Percentiles rank a stretch among this genome's conserved stretches.
These are phyloP conservation scores for Drosophila baimaii DNA, from an alignment of 1,140 invertebrate genomes.

Conservation along the genomic window DNA sequence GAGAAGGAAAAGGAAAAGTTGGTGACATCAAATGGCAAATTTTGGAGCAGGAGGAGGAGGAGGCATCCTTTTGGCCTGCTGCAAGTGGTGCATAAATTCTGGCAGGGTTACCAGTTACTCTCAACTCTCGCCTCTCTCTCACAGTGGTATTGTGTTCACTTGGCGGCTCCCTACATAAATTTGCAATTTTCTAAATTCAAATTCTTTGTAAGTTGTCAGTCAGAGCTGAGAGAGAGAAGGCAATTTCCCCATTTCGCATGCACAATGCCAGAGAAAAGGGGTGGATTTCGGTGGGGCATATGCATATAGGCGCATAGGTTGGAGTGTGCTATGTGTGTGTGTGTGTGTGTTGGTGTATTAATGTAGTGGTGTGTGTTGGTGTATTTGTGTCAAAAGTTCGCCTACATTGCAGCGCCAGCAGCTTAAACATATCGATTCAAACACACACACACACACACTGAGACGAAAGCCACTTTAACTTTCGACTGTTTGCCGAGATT, in stretches of 20 bases:
- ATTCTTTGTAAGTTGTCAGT: conserved; percentile 82
- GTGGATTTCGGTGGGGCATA: conserved; percentile 15
- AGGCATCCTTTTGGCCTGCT: background rate
- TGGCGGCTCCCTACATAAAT: conserved; percentile 74
- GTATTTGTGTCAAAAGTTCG: conserved; percentile 73
- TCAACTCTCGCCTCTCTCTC: background rate
- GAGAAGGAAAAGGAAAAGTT: conserved; percentile 30
- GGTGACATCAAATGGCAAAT: conserved; percentile 16
- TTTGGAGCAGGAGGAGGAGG: background rate
- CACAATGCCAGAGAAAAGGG: conserved; percentile 32
- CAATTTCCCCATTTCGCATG: conserved; percentile 55
- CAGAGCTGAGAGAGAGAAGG: conserved; percentile 46
- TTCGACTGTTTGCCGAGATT: conserved; percentile 75
- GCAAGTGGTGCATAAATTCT: conserved; percentile 55
- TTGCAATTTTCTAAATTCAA: conserved; percentile 83
- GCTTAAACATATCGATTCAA: conserved; percentile 77
- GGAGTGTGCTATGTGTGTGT: background rate
- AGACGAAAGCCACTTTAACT: conserved; percentile 69
- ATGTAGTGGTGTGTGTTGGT: conserved; percentile 21
- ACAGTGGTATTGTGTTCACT: conserved; percentile 37
- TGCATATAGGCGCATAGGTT: conserved; percentile 22
- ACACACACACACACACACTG: conserved; percentile 50
- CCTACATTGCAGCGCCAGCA: conserved; percentile 68
- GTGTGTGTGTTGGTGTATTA: conserved; percentile 10
- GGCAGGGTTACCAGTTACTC: conserved; percentile 15